Evolutionary conservation across 2,113 vertebrate genomes (phyloP).

Genomic region (Felis catus): DNA sequence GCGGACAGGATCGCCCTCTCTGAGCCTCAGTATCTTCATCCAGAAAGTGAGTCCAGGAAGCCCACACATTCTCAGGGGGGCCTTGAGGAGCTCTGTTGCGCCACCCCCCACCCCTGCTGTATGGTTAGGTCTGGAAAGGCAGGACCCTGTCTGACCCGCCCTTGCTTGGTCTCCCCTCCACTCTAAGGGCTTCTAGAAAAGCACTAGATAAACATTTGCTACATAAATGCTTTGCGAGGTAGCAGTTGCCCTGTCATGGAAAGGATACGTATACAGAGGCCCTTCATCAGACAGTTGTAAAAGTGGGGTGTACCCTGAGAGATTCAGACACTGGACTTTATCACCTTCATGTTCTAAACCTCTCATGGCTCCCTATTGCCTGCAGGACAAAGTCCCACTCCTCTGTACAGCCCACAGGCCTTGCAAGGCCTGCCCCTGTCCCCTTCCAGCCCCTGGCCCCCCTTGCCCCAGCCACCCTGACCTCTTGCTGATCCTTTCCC

Average conservation of each 20-base stretch:
- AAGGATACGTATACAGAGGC: background rate
- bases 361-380: background rate
- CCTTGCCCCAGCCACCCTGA: background rate
- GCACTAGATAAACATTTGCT: background rate
- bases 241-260: background rate
- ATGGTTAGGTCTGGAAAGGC: background rate
- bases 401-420: background rate
- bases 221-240: background rate
- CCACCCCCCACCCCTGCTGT: background rate
- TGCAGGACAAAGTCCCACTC: background rate
- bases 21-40: background rate
- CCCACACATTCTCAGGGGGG: background rate
- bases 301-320: background rate
- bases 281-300: background rate
- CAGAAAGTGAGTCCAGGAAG: background rate
- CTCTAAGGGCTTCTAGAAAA: background rate
- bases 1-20: background rate
- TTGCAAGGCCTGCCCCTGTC: background rate
- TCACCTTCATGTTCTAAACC: background rate
- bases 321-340: background rate
- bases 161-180: background rate
- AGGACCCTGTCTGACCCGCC: background rate
- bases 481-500: background rate
- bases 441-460: background rate
- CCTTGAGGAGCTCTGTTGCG: background rate